Evolutionary conservation across 2,888 invertebrate genomes (phyloP).

Genomic region (Cybosia mesomella): DNA sequence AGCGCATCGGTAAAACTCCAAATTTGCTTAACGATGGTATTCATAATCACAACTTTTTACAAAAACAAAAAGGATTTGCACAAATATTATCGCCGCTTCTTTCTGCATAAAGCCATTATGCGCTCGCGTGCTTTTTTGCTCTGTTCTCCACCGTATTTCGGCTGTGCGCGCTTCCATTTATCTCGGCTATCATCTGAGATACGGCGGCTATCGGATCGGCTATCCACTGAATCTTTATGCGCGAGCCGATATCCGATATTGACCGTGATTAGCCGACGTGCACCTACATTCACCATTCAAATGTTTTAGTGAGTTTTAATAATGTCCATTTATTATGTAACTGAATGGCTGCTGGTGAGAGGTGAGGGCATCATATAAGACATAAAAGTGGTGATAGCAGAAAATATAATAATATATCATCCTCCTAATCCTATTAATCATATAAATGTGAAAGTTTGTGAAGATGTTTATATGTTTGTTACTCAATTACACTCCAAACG

Average conservation of each 20-base stretch:
- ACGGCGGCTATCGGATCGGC: constrained; percentile 72
- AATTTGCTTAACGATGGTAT: too few relatives aligned
- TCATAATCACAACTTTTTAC: too few relatives aligned
- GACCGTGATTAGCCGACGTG: constrained; percentile 75
- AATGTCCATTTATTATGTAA: constrained; percentile 24
- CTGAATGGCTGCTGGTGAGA: not conserved
- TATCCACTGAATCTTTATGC: constrained; percentile 78
- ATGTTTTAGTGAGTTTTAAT: constrained; percentile 40
- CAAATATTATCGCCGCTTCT: constrained; percentile 5
- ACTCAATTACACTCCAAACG: too few relatives aligned
- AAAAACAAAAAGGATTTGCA: not conserved
- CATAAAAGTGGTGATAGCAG: not conserved
- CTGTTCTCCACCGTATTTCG: constrained; percentile 77
- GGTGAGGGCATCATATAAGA: not conserved
- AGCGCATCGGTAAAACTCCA: too few relatives aligned
- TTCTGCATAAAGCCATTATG: constrained; percentile 60
- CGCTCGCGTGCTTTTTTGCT: constrained; percentile 77
- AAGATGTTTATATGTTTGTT: too few relatives aligned
- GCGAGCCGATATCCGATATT: constrained; percentile 68
- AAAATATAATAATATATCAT: not conserved
- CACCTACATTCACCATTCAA: constrained; percentile 58
- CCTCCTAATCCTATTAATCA: too few relatives aligned
- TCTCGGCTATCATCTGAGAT: constrained; percentile 82
- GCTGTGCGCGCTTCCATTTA: constrained; percentile 81
- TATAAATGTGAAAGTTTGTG: too few relatives aligned